Base-by-base conservation (phyloP, 2,888 invertebrate genomes). In the Ichneumoninae sp. region DNA sequence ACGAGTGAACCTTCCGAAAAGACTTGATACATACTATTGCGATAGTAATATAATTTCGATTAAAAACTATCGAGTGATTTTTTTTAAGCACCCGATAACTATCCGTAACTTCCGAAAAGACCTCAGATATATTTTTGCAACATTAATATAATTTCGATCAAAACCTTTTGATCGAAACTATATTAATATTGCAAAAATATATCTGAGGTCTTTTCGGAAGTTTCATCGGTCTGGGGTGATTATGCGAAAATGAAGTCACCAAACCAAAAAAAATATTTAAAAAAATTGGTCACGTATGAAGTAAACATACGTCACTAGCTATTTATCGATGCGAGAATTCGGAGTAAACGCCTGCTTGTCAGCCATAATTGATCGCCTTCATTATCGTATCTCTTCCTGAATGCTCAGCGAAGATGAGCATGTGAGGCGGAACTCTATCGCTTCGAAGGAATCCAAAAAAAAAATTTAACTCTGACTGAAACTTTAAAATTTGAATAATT, bases 231-330 rank as follows among this genome's bases (percentile, higher is more conserved):
- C n/a, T 13, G n/a, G 57, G 10, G 68, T 26, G 26, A 69, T 78
- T 78, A 69, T 69, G 77, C 69, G 7, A 57, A 60, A 69, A 78
- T 78, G 57, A 78, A 69, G 33, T 69, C 69, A 75, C 33, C 69
- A 30, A 60, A 47, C 69, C 47, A 69, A 33, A 33, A 33, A 6
- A 33, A 5, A 60, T 26, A 60, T 26, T 4, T 3, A 16, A 30
- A 22, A 13, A 60, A 16, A 13, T 57, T 30, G 13, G 3, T 3
- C 1, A 13, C 26, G 26, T 26, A 30, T 16, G 40, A n/a, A n/a
- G n/a, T 36, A 40, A 16, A 19, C 1, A 7, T 65, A 40, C 2
- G 16, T n/a, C n/a, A 13, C 8, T 5, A 6, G 63, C 36, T 16
- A 36, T 57, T 22, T 19, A 36, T n/a, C 40, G 40, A 36, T 10